Base-by-base conservation (phyloP, 2,888 invertebrate species). In the Rhopalosiphum nymphaeae region DNA sequence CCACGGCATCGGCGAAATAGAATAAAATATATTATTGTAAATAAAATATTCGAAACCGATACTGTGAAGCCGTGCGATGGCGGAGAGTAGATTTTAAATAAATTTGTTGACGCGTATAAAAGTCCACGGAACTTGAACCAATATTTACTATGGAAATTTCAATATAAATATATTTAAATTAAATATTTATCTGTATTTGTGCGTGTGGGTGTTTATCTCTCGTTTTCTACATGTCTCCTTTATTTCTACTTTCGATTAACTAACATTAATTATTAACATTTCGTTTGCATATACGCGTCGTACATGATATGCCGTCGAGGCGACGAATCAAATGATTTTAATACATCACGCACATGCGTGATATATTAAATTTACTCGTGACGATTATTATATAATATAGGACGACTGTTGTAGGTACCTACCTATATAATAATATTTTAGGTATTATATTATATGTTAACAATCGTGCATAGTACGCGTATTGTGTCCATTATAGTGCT, bases 351-450 rank as follows among this genome's bases (percentile, higher is more conserved):
- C 13, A n/a, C 16, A 61, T 29, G 49, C 57, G 21, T 86, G 36
- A n/a, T 86, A 61, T 57, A 44, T 91, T 91, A 42, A 42, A 44
- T 53, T 44, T 44, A n/a, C 16, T 57, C 57, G 87, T 87, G 61
- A 87, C 87, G 87, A 87, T 91, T 36, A 46, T 78, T 78, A 49
- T 53, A 88, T 11, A 21, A 36, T 36, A 13, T 21, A 36, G 25
- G 46, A 25, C 4, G 25, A 56, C 10, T 10, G 13, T n/a, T 29
- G 16, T 46, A 49, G 42, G 25, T 78, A 36, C 21, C 29, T n/a
- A 67, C n/a, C 78, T 78, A 42, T 78, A 21, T 21, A 36, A 21
- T 36, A 42, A 2, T 36, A 78, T 78, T 78, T 78, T 78, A 21
- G 36, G 26, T n/a, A n/a, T n/a, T 87, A 25, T 49, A 44, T 36